Percentiles rank a stretch among this genome's conserved stretches.
Conservation (phyloP, 2,797 vertebrate species). For the Melanotaenia nigrans region DNA sequence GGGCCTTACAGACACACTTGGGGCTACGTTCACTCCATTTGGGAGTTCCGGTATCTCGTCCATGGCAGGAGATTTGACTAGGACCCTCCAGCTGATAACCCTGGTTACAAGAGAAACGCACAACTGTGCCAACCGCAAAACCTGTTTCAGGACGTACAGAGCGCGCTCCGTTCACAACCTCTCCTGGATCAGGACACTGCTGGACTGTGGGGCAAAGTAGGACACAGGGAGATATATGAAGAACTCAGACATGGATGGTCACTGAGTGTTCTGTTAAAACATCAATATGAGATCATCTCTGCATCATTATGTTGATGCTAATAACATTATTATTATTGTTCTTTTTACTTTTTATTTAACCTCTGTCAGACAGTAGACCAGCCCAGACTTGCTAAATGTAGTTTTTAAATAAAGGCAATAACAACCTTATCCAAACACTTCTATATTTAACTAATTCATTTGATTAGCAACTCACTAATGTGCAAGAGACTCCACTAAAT, state of each 20-base stretch:
- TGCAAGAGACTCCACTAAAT: too few relatives aligned
- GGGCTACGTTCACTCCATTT: constrained; percentile 95
- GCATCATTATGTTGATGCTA: neutral
- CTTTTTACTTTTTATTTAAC: too few relatives aligned
- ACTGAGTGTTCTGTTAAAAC: neutral
- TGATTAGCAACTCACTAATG: too few relatives aligned
- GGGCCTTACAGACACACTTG: constrained; percentile 91
- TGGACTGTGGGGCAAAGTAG: constrained; percentile 79
- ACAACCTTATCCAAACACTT: too few relatives aligned
- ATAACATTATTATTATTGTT: neutral
- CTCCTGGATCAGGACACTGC: constrained; percentile 91
- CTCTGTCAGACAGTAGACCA: too few relatives aligned
- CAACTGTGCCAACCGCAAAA: constrained; percentile 89
- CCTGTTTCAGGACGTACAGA: constrained; percentile 87
- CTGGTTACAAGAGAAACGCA: constrained; percentile 92
- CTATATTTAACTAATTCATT: too few relatives aligned
- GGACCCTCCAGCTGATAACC: constrained; percentile 93
- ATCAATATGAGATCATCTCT: neutral
- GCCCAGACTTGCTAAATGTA: too few relatives aligned
- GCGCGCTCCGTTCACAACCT: constrained; percentile 91
- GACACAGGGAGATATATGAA: neutral
- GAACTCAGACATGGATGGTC: neutral
- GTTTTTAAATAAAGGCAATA: too few relatives aligned
- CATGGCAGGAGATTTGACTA: constrained; percentile 90
- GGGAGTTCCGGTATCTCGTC: constrained; percentile 90